Conservation (phyloP, 1,140 invertebrate genomes). For the Drosophila nasuta region DNA sequence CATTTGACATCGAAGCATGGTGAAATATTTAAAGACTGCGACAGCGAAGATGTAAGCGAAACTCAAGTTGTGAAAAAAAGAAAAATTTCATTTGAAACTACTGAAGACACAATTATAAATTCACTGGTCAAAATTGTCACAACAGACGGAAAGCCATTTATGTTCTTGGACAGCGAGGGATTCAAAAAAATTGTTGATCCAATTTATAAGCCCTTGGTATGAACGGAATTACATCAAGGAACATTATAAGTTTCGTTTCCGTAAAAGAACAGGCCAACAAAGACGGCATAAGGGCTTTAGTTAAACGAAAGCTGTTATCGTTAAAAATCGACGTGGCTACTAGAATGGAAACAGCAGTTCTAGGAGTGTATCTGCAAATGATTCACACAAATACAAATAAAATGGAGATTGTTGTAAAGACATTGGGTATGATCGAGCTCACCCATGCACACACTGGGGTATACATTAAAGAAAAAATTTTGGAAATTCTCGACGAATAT, state of each 20-base stretch:
- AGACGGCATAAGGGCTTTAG: slow-evolving; percentile 5
- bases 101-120: background rate
- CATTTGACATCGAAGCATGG: slow-evolving; percentile 21
- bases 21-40: slow-evolving; percentile 13
- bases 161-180: background rate
- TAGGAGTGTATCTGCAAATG: too few relatives aligned
- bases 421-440: slow-evolving; percentile 25
- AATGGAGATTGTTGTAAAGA: slow-evolving; percentile 28
- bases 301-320: slow-evolving; percentile 15
- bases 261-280: slow-evolving; percentile 12
- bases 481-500: slow-evolving; percentile 23
- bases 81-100: slow-evolving; percentile 4
- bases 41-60: background rate
- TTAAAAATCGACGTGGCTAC: slow-evolving; percentile 18
- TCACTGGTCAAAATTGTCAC: background rate
- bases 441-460: slow-evolving; percentile 16
- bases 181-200: background rate
- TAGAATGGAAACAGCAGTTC: too few relatives aligned
- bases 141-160: background rate
- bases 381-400: background rate
- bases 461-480: background rate
- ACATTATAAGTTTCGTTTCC: slow-evolving; percentile 24
- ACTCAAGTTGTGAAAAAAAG: background rate
- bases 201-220: background rate
- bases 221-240: slow-evolving; percentile 21